These are phyloP conservation scores for Bos javanicus DNA, from an alignment of 2,113 vertebrate genomes.

Conservation along the genomic window DNA sequence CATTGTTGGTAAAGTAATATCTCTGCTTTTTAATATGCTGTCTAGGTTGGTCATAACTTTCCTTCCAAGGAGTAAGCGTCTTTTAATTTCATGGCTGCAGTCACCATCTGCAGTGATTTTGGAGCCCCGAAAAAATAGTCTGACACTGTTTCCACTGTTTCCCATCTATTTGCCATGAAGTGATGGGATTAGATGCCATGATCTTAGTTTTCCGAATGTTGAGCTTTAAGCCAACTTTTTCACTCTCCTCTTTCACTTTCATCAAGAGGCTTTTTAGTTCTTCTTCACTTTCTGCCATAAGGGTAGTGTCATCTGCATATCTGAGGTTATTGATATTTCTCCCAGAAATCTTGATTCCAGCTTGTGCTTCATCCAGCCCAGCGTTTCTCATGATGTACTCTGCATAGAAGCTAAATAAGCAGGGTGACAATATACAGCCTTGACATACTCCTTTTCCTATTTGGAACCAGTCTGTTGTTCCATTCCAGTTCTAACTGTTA, in stretches of 20 bases:
- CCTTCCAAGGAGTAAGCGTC: not conserved
- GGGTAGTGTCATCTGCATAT: not conserved
- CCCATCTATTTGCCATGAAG: not conserved
- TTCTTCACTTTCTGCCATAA: not conserved
- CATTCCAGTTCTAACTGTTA: not conserved
- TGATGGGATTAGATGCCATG: not conserved
- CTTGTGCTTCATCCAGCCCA: not conserved
- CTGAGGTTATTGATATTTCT: not conserved
- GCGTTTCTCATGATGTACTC: not conserved
- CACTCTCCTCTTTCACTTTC: not conserved
- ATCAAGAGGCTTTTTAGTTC: not conserved
- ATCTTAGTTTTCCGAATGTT: not conserved
- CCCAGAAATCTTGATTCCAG: not conserved
- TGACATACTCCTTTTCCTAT: not conserved
- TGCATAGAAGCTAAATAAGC: not conserved
- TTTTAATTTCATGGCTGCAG: not conserved
- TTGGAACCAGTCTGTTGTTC: not conserved
- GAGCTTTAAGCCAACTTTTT: not conserved
- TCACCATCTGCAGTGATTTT: not conserved
- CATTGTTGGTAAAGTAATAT: not conserved
- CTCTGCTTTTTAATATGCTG: not conserved
- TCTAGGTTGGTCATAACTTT: not conserved
- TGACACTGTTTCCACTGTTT: not conserved
- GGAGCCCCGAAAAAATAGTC: fast-evolving
- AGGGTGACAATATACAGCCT: not conserved